Evolutionary conservation across 2,797 vertebrate species (phyloP).

Genomic region (Peromyscus attwateri): DNA sequence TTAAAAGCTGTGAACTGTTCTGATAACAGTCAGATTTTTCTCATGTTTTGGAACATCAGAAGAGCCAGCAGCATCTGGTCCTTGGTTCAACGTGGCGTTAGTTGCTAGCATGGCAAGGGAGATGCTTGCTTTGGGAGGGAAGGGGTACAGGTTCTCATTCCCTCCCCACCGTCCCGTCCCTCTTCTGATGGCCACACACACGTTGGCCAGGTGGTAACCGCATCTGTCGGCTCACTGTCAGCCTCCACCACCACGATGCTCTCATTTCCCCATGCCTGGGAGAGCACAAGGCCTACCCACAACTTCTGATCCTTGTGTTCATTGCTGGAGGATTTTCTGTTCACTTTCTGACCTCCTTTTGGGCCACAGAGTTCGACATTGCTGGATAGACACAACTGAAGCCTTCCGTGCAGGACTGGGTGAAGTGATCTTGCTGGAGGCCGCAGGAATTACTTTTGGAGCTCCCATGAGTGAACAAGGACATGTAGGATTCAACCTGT

Average conservation of each 20-base stretch:
- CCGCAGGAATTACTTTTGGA: not conserved
- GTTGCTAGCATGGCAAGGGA: not conserved
- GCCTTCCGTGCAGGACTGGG: not conserved
- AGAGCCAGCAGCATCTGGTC: not conserved
- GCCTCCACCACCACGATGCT: not conserved
- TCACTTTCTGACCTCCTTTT: not conserved
- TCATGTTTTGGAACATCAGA: not conserved
- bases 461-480: not conserved
- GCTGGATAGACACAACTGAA: not conserved
- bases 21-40: conserved; percentile 5
- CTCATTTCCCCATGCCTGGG: no score
- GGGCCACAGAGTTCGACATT: not conserved
- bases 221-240: not conserved
- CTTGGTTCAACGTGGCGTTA: fast-evolving
- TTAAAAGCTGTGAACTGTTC: not conserved
- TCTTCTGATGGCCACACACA: not conserved
- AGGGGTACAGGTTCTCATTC: no score
- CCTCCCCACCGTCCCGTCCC: fast-evolving
- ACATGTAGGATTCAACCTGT: not conserved
- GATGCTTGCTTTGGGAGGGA: not conserved
- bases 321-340: conserved; percentile 13
- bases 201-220: not conserved
- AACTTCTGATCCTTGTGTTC: not conserved
- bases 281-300: not conserved
- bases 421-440: not conserved